phyloP scores from a whole-genome alignment of 2,888 invertebrate genomes.

The Abscondita cerata region DNA sequence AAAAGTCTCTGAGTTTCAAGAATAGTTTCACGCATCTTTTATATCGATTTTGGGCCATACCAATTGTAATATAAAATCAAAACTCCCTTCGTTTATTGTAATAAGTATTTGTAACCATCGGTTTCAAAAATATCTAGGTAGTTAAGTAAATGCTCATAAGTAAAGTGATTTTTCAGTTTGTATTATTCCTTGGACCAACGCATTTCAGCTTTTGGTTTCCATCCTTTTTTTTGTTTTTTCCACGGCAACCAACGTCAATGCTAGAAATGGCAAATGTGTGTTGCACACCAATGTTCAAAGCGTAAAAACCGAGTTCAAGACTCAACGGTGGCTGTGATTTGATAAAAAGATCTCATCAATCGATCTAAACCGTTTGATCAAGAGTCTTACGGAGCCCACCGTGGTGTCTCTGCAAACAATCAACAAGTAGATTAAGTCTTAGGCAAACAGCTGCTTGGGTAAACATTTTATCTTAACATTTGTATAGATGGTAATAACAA shows the following conservation, averaged over 20 bases:
- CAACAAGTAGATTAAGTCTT: too few species aligned
- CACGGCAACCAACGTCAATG: not conserved
- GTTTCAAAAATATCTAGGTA: not conserved
- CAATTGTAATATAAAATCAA: not conserved
- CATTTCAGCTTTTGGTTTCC: too few species aligned
- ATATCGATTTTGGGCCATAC: not conserved
- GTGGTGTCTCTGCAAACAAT: too few species aligned
- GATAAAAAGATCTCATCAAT: not conserved
- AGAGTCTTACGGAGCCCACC: too few species aligned
- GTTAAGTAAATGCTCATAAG: not conserved
- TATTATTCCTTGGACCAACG: not conserved
- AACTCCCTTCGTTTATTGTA: not conserved
- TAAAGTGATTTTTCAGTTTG: not conserved
- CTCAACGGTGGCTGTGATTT: not conserved
- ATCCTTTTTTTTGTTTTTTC: not conserved
- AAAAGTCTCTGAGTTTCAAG: not conserved
- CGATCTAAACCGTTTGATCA: not conserved
- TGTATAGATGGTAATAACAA: too few species aligned
- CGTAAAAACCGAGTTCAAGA: not conserved
- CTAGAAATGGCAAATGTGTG: not conserved
- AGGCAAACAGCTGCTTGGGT: too few species aligned
- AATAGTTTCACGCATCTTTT: not conserved
- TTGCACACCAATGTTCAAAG: not conserved
- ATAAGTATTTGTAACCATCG: not conserved
- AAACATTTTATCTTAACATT: too few species aligned